Evolutionary conservation across 2,888 invertebrate species (phyloP).

Genomic region (Amitus sp.): DNA sequence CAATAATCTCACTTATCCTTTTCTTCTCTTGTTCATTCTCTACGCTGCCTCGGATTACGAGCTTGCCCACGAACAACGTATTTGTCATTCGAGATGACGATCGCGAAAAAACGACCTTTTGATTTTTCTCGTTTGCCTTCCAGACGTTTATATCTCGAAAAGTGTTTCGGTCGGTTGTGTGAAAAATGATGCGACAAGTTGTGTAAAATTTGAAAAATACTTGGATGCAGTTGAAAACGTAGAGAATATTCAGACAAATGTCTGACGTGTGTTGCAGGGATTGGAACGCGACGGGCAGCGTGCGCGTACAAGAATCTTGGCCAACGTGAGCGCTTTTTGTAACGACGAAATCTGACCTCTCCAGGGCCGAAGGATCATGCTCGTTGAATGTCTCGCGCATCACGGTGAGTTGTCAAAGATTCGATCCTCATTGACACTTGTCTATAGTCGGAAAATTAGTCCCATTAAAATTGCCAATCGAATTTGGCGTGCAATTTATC

Average conservation of each 20-base stretch:
- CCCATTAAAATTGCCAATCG: no score
- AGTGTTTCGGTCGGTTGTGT: no score
- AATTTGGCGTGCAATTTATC: no score
- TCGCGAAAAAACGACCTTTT: no score
- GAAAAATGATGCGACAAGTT: no score
- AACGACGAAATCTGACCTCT: conserved; percentile 57
- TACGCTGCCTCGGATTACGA: conserved; percentile 18
- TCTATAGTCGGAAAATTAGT: neutral
- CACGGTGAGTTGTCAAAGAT: conserved; percentile 55
- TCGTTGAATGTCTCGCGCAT: conserved; percentile 59
- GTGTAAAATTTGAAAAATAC: no score
- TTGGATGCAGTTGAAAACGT: no score
- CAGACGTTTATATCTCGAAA: no score
- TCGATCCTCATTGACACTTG: neutral
- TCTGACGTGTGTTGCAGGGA: conserved; percentile 60
- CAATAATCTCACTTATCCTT: conserved; percentile 36
- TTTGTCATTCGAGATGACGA: conserved; percentile 1
- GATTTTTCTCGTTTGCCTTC: no score
- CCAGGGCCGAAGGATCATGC: conserved; percentile 58
- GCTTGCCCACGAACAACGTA: conserved; percentile 16
- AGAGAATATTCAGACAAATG: conserved; percentile 1
- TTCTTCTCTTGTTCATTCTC: conserved; percentile 13
- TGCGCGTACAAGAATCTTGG: conserved; percentile 65
- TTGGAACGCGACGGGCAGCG: conserved; percentile 64
- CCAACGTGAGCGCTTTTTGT: conserved; percentile 63